Conservation (phyloP, 2,113 vertebrate species). For the Lanius collurio region DNA sequence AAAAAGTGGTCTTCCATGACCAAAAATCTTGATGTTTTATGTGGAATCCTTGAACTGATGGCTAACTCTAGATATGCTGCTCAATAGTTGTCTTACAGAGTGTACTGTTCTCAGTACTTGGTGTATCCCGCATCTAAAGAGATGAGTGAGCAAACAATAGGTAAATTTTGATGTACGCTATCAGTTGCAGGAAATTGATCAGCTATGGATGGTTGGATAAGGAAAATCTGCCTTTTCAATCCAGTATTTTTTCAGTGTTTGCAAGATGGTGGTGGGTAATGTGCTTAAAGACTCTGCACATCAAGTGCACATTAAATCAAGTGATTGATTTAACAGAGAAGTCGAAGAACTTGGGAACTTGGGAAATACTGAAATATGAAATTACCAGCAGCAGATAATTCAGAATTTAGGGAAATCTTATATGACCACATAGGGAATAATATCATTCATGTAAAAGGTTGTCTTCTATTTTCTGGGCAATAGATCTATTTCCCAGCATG, state of each 20-base stretch:
- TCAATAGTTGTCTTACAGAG: neutral
- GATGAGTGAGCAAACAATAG: neutral
- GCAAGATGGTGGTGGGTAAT: neutral
- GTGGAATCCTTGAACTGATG: neutral
- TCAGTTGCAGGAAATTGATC: neutral
- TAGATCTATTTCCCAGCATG: neutral
- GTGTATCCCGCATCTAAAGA: neutral
- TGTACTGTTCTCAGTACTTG: neutral
- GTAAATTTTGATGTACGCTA: neutral
- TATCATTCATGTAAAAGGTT: neutral
- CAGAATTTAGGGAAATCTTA: neutral
- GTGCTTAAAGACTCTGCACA: neutral
- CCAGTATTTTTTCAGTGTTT: neutral
- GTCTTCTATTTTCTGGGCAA: neutral
- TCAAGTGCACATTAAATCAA: too few relatives aligned
- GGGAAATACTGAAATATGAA: neutral
- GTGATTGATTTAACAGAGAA: neutral
- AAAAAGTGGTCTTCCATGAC: neutral
- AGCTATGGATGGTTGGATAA: neutral
- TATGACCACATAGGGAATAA: neutral
- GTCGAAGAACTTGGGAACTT: neutral
- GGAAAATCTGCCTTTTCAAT: neutral
- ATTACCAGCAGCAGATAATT: neutral
- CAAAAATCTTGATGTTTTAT: neutral
- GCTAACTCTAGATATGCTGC: neutral